Conservation (phyloP, 2,113 vertebrate genomes). For the Hemichromis elongatus region DNA sequence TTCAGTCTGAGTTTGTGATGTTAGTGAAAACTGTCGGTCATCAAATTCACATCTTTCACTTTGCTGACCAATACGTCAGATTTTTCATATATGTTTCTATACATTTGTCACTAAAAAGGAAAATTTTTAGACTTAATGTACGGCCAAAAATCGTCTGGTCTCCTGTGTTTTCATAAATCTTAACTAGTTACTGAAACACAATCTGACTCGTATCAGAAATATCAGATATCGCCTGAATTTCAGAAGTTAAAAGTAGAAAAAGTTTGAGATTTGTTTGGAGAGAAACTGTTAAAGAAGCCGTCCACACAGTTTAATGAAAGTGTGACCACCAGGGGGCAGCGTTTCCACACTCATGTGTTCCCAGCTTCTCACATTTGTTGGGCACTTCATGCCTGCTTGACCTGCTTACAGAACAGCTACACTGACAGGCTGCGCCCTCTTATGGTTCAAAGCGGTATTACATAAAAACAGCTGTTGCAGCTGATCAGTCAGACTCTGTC, state of each 20-base stretch:
- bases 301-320: background rate
- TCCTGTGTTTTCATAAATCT: background rate
- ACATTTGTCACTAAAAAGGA: background rate
- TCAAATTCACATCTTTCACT: background rate
- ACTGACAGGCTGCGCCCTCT: background rate
- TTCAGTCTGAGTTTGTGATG: background rate
- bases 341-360: accelerated
- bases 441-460: background rate
- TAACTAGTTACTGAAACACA: accelerated
- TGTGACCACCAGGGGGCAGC: background rate
- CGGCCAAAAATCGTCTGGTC: background rate
- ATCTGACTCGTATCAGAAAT: accelerated
- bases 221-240: accelerated
- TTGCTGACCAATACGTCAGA: background rate
- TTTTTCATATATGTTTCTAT: accelerated
- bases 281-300: background rate
- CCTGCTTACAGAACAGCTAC: background rate
- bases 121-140: background rate
- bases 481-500: background rate
- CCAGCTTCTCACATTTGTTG: background rate
- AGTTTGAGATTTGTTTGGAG: background rate
- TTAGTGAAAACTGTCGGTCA: background rate
- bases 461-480: background rate
- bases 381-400: accelerated
- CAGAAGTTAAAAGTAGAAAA: background rate